These are phyloP conservation scores for Chionomys nivalis DNA, from an alignment of 2,113 vertebrate species.

Conservation along the genomic window DNA sequence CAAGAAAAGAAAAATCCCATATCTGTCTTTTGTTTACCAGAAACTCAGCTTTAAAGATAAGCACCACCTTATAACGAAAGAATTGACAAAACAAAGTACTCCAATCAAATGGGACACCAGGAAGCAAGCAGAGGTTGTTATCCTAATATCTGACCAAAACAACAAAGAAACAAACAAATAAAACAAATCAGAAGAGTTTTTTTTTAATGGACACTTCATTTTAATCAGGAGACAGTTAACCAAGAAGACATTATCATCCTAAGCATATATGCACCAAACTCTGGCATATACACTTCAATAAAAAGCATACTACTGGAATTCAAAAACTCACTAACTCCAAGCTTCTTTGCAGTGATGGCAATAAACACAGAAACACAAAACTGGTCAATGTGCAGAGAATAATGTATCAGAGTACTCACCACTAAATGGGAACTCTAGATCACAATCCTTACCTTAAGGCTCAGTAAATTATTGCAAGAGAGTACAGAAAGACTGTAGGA, in stretches of 20 bases:
- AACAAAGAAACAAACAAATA: no score
- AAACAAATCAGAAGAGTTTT: not conserved
- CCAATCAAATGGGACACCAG: not conserved
- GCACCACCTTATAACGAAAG: not conserved
- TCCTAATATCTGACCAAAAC: not conserved
- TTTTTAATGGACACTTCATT: not conserved
- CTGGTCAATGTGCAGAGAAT: no score
- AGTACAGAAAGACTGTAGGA: no score
- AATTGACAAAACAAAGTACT: not conserved
- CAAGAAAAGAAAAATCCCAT: not conserved
- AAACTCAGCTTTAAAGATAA: not conserved
- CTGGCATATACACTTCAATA: not conserved
- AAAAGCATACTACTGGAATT: not conserved
- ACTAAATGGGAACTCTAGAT: no score
- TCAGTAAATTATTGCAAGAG: no score
- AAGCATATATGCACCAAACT: not conserved
- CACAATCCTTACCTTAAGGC: no score
- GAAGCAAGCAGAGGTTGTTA: not conserved
- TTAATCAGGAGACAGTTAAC: not conserved
- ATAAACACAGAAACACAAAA: not conserved
- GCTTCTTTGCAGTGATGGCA: no score
- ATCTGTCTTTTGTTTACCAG: not conserved
- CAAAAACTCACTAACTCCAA: not conserved
- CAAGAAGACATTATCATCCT: not conserved
- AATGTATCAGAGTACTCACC: no score